These are phyloP conservation scores for Micrasema longulum DNA, from an alignment of 1,140 invertebrate genomes.

Conservation along the genomic window DNA sequence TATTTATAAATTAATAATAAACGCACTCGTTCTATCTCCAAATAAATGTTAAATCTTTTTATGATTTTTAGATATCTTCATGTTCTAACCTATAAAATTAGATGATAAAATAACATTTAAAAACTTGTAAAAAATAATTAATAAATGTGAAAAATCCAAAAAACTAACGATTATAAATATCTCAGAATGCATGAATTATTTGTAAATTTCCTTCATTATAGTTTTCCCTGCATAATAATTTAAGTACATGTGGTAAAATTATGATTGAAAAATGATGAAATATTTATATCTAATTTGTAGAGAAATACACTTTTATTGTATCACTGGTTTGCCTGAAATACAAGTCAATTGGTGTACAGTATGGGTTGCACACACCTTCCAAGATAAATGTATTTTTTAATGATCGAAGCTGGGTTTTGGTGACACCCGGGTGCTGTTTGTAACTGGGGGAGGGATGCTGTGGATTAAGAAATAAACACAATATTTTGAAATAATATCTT, in stretches of 20 bases:
- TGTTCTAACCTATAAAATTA: slow-evolving; percentile 4
- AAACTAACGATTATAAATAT: slow-evolving; percentile 14
- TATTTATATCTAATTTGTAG: slow-evolving; percentile 7
- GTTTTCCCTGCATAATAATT: not conserved
- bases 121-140: not conserved
- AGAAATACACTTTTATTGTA: slow-evolving; percentile 8
- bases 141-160: slow-evolving; percentile 1
- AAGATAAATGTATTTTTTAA: slow-evolving; percentile 11
- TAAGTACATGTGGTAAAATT: slow-evolving; percentile 9
- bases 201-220: not conserved
- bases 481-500: too few species aligned
- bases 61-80: not conserved
- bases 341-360: slow-evolving; percentile 30
- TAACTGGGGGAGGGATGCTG: not conserved
- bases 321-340: slow-evolving; percentile 24
- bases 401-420: not conserved
- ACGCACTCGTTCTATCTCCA: not conserved
- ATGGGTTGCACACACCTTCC: slow-evolving; percentile 8
- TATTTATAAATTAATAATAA: not conserved
- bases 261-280: slow-evolving; percentile 20
- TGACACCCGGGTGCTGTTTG: not conserved
- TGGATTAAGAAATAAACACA: too few species aligned
- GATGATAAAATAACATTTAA: not conserved
- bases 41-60: not conserved
- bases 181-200: not conserved